phyloP scores from a whole-genome alignment of 2,113 vertebrate species.

The Sialia sialis region DNA sequence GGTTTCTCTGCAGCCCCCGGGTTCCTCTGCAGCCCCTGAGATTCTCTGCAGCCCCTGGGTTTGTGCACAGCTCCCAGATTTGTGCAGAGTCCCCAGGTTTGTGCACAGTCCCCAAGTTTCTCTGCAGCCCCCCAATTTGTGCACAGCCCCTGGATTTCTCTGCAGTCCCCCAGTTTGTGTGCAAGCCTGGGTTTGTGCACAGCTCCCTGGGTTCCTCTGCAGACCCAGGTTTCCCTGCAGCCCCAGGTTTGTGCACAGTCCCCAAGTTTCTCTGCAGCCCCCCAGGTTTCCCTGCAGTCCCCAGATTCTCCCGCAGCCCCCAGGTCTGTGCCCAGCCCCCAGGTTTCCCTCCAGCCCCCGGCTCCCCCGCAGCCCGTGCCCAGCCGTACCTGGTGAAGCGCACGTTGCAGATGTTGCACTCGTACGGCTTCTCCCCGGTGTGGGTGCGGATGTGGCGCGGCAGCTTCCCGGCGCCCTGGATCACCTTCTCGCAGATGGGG shows the following conservation, averaged over 20 bases:
- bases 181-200: no score
- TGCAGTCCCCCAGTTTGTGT: no score
- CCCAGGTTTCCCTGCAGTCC: no score
- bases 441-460: conserved; percentile 98
- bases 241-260: no score
- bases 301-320: no score
- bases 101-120: neutral
- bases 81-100: neutral
- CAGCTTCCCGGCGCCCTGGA: conserved; percentile 92
- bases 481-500: conserved; percentile 98
- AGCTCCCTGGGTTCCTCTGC: no score
- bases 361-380: neutral
- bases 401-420: conserved; percentile 92
- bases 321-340: rapidly evolving
- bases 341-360: neutral
- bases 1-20: rapidly evolving
- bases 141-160: no score
- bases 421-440: conserved; percentile 98
- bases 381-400: conserved; percentile 83
- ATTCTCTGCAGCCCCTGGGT: neutral
- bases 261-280: no score
- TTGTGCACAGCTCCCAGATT: rapidly evolving
- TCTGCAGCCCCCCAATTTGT: no score
- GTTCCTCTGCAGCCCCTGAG: neutral
- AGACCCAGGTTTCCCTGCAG: no score